Percentiles rank a stretch among this genome's conserved stretches.
phyloP scores from a whole-genome alignment of 1,140 invertebrate genomes.

The Eueides isabella region DNA sequence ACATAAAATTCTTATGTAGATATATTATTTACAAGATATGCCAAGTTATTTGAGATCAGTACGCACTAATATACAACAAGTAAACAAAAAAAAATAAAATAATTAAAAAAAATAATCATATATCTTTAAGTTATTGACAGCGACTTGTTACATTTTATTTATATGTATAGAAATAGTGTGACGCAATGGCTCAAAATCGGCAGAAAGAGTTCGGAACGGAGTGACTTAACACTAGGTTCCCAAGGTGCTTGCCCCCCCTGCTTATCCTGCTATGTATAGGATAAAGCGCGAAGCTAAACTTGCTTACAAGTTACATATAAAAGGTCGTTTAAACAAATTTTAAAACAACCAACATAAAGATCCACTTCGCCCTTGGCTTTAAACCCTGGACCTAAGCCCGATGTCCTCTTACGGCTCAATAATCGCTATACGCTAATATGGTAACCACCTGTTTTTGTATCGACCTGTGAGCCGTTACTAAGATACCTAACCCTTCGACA shows the following conservation, averaged over 20 bases:
- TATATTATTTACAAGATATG: too few relatives aligned
- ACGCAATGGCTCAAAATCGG: too few relatives aligned
- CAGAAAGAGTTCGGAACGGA: neutral
- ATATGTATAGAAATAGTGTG: too few relatives aligned
- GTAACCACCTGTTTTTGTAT: constrained; percentile 54
- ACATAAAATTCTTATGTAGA: too few relatives aligned
- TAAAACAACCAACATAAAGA: constrained; percentile 9
- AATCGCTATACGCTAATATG: constrained; percentile 49
- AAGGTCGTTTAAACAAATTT: neutral
- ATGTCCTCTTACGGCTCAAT: constrained; percentile 46
- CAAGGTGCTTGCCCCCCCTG: neutral
- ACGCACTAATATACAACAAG: too few relatives aligned
- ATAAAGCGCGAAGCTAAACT: neutral
- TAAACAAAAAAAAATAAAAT: too few relatives aligned
- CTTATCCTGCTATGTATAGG: neutral
- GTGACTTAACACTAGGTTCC: too few relatives aligned
- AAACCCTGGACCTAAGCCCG: constrained; percentile 40
- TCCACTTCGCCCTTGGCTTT: constrained; percentile 37
- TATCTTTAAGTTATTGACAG: too few relatives aligned
- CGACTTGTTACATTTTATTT: too few relatives aligned
- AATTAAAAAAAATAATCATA: too few relatives aligned
- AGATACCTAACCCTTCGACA: constrained; percentile 14
- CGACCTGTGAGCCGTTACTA: constrained; percentile 47
- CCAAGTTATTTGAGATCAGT: too few relatives aligned
- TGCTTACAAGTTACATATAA: too few relatives aligned